Base-by-base conservation (phyloP, 2,797 vertebrate genomes). In the Schizopygopsis malacanthus region DNA sequence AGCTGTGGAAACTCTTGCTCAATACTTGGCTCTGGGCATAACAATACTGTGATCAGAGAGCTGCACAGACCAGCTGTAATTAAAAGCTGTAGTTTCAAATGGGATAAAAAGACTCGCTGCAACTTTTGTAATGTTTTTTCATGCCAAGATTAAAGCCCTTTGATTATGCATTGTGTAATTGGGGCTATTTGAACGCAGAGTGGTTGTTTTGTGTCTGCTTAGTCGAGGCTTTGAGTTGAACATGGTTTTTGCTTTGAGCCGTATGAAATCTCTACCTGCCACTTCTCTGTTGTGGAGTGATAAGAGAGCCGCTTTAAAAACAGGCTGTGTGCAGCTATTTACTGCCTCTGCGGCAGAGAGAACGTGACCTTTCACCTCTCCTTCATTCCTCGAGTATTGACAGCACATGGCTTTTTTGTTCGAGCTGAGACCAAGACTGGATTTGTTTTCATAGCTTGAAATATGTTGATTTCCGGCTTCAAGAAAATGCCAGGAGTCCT, bases 1-100 rank as follows among this genome's bases (percentile, higher is more conserved):
- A 88, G 72, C 89, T 91, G 93, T 92, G 90, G 93, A 93, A 94
- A 92, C 91, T 92, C 90, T 94, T 94, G 94, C 91, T 93, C 91
- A 93, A 90, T 92, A 93, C 91, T 93, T 91, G 90, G 91, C 92
- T 94, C 91, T 92, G 90, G 94, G 92, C 93, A 88, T 73, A 11
- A 93, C 92, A 93, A 93, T 94, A 94, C 92, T 93, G 93, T 92
- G 78, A 79, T 25, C 28, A 65, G 70, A 82, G 76, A 56, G 13
- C 76, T 54, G 37, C 69, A 54, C 61, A 81, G 77, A 81, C 77
- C 39, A 71, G 71, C 85, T 78, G 78, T 86, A 71, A 81, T 88
- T 81, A 89, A 87, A 85, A 86, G 25, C 85, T 59, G 79, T 28
- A 52, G 79, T 88, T 88, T 85, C 67, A 83, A 75, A 52, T 79